Percentiles rank a stretch among this genome's conserved stretches.
phyloP scores from a whole-genome alignment of 2,888 invertebrate genomes.

The Dynastes maya region DNA sequence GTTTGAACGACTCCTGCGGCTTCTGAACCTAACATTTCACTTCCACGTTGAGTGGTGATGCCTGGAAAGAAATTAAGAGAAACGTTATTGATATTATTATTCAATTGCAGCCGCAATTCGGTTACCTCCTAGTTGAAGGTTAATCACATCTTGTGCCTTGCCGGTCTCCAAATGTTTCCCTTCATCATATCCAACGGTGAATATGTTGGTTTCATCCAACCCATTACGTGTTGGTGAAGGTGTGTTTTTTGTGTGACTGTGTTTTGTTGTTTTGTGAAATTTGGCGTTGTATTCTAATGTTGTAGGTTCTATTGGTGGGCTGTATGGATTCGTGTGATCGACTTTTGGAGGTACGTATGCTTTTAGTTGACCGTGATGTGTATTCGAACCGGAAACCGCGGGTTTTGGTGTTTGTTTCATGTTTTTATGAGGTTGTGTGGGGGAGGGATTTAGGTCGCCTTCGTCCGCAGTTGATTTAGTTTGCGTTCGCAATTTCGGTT shows the following conservation, averaged over 20 bases:
- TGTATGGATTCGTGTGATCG: neutral
- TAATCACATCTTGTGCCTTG: neutral
- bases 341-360: neutral
- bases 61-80: too few species aligned
- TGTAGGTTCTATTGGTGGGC: slow-evolving; percentile 2
- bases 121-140: neutral
- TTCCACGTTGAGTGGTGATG: too few species aligned
- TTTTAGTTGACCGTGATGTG: neutral
- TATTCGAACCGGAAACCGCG: neutral
- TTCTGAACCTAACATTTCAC: too few species aligned
- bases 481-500: slow-evolving; percentile 11
- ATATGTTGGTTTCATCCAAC: neutral
- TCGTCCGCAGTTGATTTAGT: neutral
- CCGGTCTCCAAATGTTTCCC: neutral
- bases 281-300: slow-evolving; percentile 22
- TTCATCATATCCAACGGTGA: neutral
- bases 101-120: too few species aligned
- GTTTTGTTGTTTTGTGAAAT: slow-evolving; percentile 22
- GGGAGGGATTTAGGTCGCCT: neutral
- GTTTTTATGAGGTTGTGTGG: neutral
- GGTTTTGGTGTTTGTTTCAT: slow-evolving; percentile 1
- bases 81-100: too few species aligned
- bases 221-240: neutral
- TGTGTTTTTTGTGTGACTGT: neutral
- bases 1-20: too few species aligned